A percentile compares a stretch with the other conserved stretches of the same genome.
Conservation (phyloP, 2,113 vertebrate species). For the Varanus komodoensis region DNA sequence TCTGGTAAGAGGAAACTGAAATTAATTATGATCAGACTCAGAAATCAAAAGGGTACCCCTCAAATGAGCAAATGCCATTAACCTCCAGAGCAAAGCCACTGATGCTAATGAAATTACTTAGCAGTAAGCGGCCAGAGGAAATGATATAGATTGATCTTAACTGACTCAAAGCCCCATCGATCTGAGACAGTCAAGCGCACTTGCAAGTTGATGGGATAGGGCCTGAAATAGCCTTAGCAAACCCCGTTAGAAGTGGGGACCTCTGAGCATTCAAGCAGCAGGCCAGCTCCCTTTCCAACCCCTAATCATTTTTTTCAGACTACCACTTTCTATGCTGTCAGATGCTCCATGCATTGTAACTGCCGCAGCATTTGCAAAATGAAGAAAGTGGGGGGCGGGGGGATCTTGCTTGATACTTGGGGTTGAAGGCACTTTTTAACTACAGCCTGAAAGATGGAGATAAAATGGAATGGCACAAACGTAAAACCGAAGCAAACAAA, state of each 20-base stretch:
- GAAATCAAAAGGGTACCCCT: background rate
- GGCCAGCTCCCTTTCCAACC: background rate
- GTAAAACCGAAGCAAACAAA: slow-evolving; percentile 46
- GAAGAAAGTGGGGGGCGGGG: background rate
- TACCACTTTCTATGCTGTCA: slow-evolving; percentile 7
- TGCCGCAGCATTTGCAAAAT: background rate
- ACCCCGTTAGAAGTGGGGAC: no score
- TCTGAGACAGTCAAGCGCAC: background rate
- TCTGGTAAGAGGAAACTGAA: no score
- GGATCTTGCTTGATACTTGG: background rate
- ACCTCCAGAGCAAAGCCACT: no score
- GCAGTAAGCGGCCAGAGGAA: background rate
- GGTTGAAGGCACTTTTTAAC: slow-evolving; percentile 14
- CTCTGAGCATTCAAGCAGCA: background rate
- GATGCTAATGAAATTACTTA: background rate
- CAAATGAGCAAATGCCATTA: background rate
- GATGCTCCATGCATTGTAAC: background rate
- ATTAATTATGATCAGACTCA: background rate
- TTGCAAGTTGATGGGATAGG: background rate
- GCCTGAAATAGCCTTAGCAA: background rate
- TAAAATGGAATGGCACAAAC: background rate
- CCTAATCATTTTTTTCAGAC: background rate
- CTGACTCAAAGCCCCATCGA: background rate
- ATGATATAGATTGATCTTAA: background rate
- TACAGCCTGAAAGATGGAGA: background rate